Base-by-base conservation (phyloP, 2,113 vertebrate species). In the Fregetta grallaria region DNA sequence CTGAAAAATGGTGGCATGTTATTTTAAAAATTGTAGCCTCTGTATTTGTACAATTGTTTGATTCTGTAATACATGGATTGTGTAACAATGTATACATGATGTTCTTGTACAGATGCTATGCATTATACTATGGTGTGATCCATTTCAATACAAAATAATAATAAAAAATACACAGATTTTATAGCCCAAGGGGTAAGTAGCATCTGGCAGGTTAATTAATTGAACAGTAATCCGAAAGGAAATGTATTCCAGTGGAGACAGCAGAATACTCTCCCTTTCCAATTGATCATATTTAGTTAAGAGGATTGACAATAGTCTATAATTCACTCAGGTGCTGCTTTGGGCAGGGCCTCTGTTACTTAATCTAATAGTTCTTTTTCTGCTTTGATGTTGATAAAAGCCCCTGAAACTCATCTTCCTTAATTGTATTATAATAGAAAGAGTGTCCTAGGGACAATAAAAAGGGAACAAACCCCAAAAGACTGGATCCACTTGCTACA, bases 211-310 rank as follows among this genome's bases (percentile, higher is more conserved):
- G 42, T 96, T 94, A 95, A 94, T 95, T 97, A 97, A 94, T 59
- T 96, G 42, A 96, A 91, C 49, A 82, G 56, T 78, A 96, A 65
- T 85, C 91, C 80, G 62, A 66, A 32, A 92, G 94, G 92, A 91
- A 87, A 91, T 66, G 25, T 77, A 76, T 95, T 95, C 49, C 70
- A 81, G 32, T 49, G 44, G 90, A 95, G 59, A 59, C 50, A 71
- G 26, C 67, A 25, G 25, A 94, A 90, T 61, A 42, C 7, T 77
- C 15, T 83, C 91, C 76, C 88, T 81, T 95, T 95, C 73, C 66
- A 94, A 50, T 75, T 94, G 92, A 94, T 96, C 49, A 76, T 89
- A 89, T 89, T 97, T 93, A 94, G 77, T 95, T 97, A 91, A 94
- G 80, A 91, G 56, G 19, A 75, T 87, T 96, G 76, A 15, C 49